Evolutionary conservation across 2,888 invertebrate genomes (phyloP).

Genomic region (Sarcophaga caerulescens): DNA sequence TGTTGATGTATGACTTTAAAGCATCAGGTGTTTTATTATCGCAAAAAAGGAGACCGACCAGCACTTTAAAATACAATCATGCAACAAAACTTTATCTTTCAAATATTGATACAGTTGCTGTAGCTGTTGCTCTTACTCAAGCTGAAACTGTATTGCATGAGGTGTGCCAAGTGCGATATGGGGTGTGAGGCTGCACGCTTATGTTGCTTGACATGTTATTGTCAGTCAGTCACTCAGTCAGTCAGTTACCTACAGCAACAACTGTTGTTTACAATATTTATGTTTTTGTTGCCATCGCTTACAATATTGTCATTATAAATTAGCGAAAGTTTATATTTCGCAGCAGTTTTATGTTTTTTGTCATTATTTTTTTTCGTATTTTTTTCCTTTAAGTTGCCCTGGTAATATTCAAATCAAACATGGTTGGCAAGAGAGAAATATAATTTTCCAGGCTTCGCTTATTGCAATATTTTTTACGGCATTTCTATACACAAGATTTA

Average conservation of each 20-base stretch:
- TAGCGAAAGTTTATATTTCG: slow-evolving; percentile 62
- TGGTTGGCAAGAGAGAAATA: neutral
- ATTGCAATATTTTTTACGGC: no score
- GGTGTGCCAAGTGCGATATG: slow-evolving; percentile 10
- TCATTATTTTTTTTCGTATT: neutral
- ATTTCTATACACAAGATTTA: neutral
- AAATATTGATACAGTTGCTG: slow-evolving; percentile 61
- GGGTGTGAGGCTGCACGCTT: slow-evolving; percentile 14
- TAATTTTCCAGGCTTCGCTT: slow-evolving; percentile 28
- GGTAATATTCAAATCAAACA: slow-evolving; percentile 22
- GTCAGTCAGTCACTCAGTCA: neutral
- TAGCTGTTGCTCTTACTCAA: neutral
- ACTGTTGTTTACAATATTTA: slow-evolving; percentile 24
- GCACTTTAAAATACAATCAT: slow-evolving; percentile 38
- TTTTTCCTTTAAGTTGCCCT: neutral
- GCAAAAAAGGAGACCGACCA: slow-evolving; percentile 43
- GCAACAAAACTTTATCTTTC: slow-evolving; percentile 50
- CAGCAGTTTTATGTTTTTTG: slow-evolving; percentile 27
- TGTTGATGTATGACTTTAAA: slow-evolving; percentile 66
- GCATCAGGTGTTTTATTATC: slow-evolving; percentile 64
- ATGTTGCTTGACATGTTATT: slow-evolving; percentile 27
- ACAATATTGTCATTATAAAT: slow-evolving; percentile 61
- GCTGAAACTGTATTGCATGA: neutral
- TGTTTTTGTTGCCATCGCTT: slow-evolving; percentile 13
- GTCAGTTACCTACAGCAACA: slow-evolving; percentile 15